These are phyloP conservation scores for Platyura marginata DNA, from an alignment of 1,140 invertebrate species.

Conservation along the genomic window DNA sequence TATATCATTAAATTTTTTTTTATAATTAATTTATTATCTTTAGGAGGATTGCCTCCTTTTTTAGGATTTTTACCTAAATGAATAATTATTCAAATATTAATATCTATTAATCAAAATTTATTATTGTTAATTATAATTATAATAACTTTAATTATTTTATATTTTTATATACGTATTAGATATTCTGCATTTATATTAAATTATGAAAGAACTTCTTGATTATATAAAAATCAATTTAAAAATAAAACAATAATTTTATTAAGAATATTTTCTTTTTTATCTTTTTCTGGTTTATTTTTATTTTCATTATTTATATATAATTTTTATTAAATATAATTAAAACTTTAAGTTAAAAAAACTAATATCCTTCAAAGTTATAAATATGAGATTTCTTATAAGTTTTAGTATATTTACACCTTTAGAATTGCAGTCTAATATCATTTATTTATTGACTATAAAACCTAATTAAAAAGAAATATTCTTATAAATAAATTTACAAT, in stretches of 20 bases:
- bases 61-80: slow-evolving; percentile 33
- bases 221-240: slow-evolving; percentile 6
- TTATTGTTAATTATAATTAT: slow-evolving; percentile 24
- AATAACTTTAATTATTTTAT: slow-evolving; percentile 27
- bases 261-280: slow-evolving; percentile 20
- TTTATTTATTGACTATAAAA: no score
- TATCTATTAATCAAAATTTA: slow-evolving; percentile 19
- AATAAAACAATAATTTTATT: slow-evolving; percentile 12
- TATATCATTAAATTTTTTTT: slow-evolving; percentile 25
- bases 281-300: slow-evolving; percentile 16
- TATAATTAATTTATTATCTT: slow-evolving; percentile 28
- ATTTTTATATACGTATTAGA: slow-evolving; percentile 26
- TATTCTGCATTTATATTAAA: slow-evolving; percentile 23
- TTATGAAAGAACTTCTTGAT: slow-evolving; percentile 23
- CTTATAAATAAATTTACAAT: slow-evolving; percentile 35
- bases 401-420: slow-evolving; percentile 26
- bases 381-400: slow-evolving; percentile 28
- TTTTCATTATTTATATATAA: slow-evolving; percentile 12
- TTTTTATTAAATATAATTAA: slow-evolving; percentile 23
- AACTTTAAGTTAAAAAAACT: slow-evolving; percentile 36
- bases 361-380: slow-evolving; percentile 36
- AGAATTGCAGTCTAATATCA: slow-evolving; percentile 35
- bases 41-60: slow-evolving; percentile 31
- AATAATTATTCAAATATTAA: slow-evolving; percentile 27
- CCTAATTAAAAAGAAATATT: slow-evolving; percentile 26